A percentile compares a stretch with the other conserved stretches of the same genome.
Conservation (phyloP, 2,888 invertebrate species). For the Pyrochroa serraticornis region DNA sequence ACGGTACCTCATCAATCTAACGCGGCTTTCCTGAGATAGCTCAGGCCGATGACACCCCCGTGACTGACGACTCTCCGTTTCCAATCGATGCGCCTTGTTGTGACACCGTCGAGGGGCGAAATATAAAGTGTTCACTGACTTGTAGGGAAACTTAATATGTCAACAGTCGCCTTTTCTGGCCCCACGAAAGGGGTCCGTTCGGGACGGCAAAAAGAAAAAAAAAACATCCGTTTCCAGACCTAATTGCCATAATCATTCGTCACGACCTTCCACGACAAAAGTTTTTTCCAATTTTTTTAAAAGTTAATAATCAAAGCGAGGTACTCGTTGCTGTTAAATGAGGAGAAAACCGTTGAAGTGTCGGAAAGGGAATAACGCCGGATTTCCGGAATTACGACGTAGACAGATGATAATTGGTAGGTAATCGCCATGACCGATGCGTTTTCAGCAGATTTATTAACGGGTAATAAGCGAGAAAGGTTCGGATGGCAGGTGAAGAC, state of each 20-base stretch:
- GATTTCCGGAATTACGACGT: conserved; percentile 26
- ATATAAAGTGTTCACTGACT: conserved; percentile 37
- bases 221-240: neutral
- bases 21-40: conserved; percentile 47
- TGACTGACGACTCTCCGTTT: conserved; percentile 50
- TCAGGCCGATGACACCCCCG: conserved; percentile 46
- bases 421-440: conserved; percentile 23
- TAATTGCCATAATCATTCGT: conserved; percentile 12
- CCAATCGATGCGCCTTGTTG: conserved; percentile 48
- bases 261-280: too few species aligned
- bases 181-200: neutral
- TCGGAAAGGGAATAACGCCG: conserved; percentile 12
- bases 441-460: conserved; percentile 10
- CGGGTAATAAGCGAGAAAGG: conserved; percentile 1
- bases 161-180: conserved; percentile 19
- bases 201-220: neutral
- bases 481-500: too few species aligned
- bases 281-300: too few species aligned
- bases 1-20: conserved; percentile 51
- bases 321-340: too few species aligned
- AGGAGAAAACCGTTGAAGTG: conserved; percentile 20
- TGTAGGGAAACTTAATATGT: conserved; percentile 37
- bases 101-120: conserved; percentile 43
- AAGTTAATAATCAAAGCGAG: too few species aligned
- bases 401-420: conserved; percentile 26